Conservation (phyloP, 2,888 invertebrate genomes). For the Calameuta filiformis region DNA sequence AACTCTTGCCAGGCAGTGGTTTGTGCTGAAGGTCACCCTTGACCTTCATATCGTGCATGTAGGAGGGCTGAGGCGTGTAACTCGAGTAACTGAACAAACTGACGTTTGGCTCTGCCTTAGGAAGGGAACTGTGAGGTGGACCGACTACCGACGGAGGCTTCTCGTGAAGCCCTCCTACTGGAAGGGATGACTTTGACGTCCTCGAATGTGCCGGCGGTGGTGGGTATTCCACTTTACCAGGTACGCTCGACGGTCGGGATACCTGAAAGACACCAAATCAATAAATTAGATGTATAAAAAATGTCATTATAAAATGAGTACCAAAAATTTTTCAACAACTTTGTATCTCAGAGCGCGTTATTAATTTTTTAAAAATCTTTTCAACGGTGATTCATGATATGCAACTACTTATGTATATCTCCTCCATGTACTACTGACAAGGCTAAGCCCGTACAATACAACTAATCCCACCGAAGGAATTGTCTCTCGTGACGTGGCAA, state of each 20-base stretch:
- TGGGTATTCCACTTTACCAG: slow-evolving; percentile 61
- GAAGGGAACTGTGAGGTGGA: slow-evolving; percentile 48
- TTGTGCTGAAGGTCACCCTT: slow-evolving; percentile 68
- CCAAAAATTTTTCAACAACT: background rate
- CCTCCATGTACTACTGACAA: background rate
- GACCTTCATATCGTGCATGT: slow-evolving; percentile 72
- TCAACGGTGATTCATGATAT: background rate
- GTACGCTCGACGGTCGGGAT: slow-evolving; percentile 59
- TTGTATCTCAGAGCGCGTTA: background rate
- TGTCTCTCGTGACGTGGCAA: background rate
- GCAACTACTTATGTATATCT: background rate
- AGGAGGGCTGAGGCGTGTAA: slow-evolving; percentile 67
- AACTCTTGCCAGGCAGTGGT: slow-evolving; percentile 60
- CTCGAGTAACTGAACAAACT: slow-evolving; percentile 75
- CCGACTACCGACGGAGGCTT: slow-evolving; percentile 37
- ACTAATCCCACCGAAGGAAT: background rate
- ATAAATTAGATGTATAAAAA: background rate
- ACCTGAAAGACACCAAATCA: slow-evolving; percentile 39
- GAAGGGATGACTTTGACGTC: slow-evolving; percentile 60
- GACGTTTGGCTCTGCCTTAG: slow-evolving; percentile 78
- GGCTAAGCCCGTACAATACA: background rate
- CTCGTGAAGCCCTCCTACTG: slow-evolving; percentile 59
- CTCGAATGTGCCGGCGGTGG: slow-evolving; percentile 68
- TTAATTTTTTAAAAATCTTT: background rate
- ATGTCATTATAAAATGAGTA: background rate